phyloP scores from a whole-genome alignment of 2,797 vertebrate genomes.

The Bovichtus diacanthus region DNA sequence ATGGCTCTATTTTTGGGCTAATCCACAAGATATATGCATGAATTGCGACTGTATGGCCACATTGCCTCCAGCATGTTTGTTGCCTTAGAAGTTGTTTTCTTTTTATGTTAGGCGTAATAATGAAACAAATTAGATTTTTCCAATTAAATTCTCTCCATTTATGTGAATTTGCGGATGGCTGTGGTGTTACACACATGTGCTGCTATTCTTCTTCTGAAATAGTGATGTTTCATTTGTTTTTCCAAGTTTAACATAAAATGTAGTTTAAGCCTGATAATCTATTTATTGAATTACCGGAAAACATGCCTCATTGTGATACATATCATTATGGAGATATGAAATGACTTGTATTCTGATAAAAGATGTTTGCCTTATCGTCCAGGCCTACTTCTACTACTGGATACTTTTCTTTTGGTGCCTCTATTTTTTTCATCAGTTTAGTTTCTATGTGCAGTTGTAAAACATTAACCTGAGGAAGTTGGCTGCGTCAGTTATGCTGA shows the following conservation, averaged over 20 bases:
- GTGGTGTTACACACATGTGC: no score
- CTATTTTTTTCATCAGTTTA: neutral
- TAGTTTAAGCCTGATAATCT: no score
- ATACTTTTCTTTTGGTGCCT: no score
- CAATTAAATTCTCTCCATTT: neutral
- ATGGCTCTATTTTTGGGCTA: neutral
- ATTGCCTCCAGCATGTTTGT: neutral
- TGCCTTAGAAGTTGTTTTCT: neutral
- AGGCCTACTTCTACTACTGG: no score
- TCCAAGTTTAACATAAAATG: no score
- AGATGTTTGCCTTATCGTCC: no score
- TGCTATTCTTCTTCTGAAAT: no score
- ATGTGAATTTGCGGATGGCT: neutral
- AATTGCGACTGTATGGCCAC: neutral
- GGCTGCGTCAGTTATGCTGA: constrained; percentile 3
- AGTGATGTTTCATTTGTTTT: no score
- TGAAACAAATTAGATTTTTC: neutral
- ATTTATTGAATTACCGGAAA: no score
- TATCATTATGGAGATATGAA: no score
- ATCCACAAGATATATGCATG: neutral
- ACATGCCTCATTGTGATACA: no score
- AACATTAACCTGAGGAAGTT: neutral
- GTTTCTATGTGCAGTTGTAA: neutral
- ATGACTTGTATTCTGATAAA: no score
- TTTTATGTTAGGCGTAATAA: neutral